phyloP scores from a whole-genome alignment of 2,888 invertebrate genomes.

The Ecliptopera silaceata region DNA sequence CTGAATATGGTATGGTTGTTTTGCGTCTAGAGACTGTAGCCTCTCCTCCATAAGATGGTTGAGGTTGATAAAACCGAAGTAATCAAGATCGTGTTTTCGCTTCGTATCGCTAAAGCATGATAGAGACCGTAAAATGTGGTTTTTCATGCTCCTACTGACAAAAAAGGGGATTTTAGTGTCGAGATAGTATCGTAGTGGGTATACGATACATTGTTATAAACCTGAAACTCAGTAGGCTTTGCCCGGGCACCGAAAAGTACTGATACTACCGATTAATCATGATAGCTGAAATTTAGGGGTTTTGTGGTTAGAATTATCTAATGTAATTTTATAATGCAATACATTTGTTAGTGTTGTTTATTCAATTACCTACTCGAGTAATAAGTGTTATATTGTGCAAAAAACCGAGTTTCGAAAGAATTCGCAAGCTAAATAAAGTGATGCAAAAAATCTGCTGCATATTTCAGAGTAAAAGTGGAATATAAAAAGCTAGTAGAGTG shows the following conservation, averaged over 20 bases:
- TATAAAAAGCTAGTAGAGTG: slow-evolving; percentile 33
- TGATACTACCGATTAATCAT: no score
- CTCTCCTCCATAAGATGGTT: neutral
- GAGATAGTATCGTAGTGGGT: neutral
- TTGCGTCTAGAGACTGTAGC: neutral
- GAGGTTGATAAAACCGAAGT: slow-evolving; percentile 24
- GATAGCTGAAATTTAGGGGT: no score
- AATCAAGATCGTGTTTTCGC: slow-evolving; percentile 26
- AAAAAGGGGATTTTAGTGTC: slow-evolving; percentile 11
- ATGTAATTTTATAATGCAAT: no score
- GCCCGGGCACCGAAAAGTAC: neutral
- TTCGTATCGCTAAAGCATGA: slow-evolving; percentile 13
- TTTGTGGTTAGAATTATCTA: neutral
- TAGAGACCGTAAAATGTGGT: slow-evolving; percentile 18
- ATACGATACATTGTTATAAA: slow-evolving; percentile 1
- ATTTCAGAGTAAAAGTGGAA: slow-evolving; percentile 19
- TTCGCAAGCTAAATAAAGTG: no score
- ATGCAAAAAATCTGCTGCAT: slow-evolving; percentile 9
- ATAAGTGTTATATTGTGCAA: no score
- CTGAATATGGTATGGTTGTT: no score
- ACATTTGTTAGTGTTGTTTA: no score
- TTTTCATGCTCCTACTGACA: slow-evolving; percentile 13
- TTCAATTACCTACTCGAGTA: no score
- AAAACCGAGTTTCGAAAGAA: no score
- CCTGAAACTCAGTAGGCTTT: neutral